Base-by-base conservation (phyloP, 2,888 invertebrate genomes). In the Nephrotoma flavescens region DNA sequence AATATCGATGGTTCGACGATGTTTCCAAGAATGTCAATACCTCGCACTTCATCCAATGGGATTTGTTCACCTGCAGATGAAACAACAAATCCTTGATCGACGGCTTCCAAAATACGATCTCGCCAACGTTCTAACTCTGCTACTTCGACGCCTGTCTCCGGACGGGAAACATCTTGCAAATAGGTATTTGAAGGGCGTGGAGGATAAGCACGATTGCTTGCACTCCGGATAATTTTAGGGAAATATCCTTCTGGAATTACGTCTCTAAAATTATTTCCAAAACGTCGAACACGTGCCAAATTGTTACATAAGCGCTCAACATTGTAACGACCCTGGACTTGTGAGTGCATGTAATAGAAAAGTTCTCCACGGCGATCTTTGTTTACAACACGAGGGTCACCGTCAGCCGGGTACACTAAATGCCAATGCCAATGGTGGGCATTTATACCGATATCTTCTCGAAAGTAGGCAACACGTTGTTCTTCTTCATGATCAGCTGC, bases 381-480 rank as follows among this genome's bases (percentile, higher is more conserved):
- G 86, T 93, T 93, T 4, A 96, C 96, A 71, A 96, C 94, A 71
- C 92, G 91, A 12, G 90, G 89, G 19, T 93, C 92, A 0, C 94
- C 94, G 87, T 94, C 94, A 90, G 94, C 94, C 0, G 97, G 96
- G 90, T 97, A 97, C 0, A 97, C 96, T 88, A 97, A 93, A 91
- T 97, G 97, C 97, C 97, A 97, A 90, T 97, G 97, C 97, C 97
- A 97, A 90, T 97, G 97, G 90, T 97, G 97, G 86, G 96, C 94
- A 92, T 97, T 97, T 89, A 97, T 93, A 88, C 96, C 96, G 87
- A 96, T 92, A 91, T 97, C 97, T 90, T 97, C 97, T 71, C 97
- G 94, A 93, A 96, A 97, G 91, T 97, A 97, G 44, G 96, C 95
- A 87, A 96, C 91, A 5, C 95, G 94, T 90, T 97, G 96, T 89